Conservation (phyloP, 2,888 invertebrate species). For the Rambutsinella grinnellia region DNA sequence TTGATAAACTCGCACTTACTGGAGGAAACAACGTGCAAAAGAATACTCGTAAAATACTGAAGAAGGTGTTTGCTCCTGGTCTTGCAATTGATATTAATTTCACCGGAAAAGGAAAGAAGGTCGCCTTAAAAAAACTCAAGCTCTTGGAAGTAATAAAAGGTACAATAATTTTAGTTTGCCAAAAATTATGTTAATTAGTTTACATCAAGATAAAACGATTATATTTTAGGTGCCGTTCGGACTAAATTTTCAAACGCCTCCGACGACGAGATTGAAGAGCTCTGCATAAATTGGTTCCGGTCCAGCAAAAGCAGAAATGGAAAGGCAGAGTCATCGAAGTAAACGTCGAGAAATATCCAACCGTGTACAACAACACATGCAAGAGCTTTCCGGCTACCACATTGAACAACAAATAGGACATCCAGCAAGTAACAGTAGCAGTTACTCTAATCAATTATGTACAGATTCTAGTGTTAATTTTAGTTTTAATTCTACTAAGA, state of each 20-base stretch:
- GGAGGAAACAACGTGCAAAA: background rate
- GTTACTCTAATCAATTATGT: too few species aligned
- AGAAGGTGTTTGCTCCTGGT: background rate
- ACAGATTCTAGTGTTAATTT: too few species aligned
- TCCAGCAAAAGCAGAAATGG: background rate
- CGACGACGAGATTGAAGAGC: background rate
- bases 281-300: background rate
- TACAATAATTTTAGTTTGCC: too few species aligned
- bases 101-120: background rate
- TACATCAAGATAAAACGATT: too few species aligned
- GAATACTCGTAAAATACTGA: background rate
- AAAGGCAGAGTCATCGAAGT: background rate
- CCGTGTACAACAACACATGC: background rate
- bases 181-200: too few species aligned
- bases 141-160: background rate
- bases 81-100: background rate
- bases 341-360: background rate
- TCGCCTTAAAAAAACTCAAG: background rate
- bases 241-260: background rate
- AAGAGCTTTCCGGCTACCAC: too few species aligned
- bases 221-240: too few species aligned
- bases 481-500: too few species aligned
- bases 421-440: too few species aligned
- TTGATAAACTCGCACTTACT: background rate
- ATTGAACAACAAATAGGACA: too few species aligned